Evolutionary conservation across 1,140 invertebrate genomes (phyloP), one percentile per base, ranked within the genome.

Genomic region (Aphelenchoides besseyi): DNA sequence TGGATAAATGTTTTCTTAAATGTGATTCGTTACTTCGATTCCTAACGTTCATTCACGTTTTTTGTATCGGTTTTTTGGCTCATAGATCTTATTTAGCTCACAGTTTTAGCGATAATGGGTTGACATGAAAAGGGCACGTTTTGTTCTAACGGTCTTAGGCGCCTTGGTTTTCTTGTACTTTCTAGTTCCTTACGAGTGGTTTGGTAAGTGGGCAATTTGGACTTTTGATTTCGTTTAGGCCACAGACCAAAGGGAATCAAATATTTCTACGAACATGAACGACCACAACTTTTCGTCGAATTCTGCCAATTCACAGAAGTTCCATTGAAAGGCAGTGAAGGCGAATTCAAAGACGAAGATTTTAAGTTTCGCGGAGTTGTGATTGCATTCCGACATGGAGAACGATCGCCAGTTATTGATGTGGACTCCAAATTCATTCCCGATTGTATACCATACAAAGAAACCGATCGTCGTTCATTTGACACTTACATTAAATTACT

Each of bases 371-470:
- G 26, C 12, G 72, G 70, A 0, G n/a, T 74, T 16, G 52, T 74
- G n/a, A 26, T 75, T 8, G 37, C 62, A 35, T 74, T 74, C 53
- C 32, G 72, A n/a, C 72, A 74, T 68, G 72, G 72, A 2, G 72
- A 74, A 59, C 48, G 72, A 72, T 73, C 71, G 5, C 73, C 71
- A 1, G 26, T 73, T 23, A 33, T 62, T 16, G 30, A 26, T 8
- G 29, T 71, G n/a, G 55, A 53, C 30, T 16, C 9, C 9, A n/a
- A 32, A 41, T 32, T 28, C 2, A n/a, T 33, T n/a, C 72, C 72
- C 3, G 72, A 74, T 61, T 74, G 72, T 53, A 57, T 52, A 1
- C 53, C 72, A 0, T 74, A 75, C 37, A 30, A 36, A 26, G 72
- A 77, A 5, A 36, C 68, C 2, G 72, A 74, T 54, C 33, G 72